A percentile compares a stretch with the other conserved stretches of the same genome.
phyloP scores from a whole-genome alignment of 2,888 invertebrate genomes.

The Acleris sparsana region DNA sequence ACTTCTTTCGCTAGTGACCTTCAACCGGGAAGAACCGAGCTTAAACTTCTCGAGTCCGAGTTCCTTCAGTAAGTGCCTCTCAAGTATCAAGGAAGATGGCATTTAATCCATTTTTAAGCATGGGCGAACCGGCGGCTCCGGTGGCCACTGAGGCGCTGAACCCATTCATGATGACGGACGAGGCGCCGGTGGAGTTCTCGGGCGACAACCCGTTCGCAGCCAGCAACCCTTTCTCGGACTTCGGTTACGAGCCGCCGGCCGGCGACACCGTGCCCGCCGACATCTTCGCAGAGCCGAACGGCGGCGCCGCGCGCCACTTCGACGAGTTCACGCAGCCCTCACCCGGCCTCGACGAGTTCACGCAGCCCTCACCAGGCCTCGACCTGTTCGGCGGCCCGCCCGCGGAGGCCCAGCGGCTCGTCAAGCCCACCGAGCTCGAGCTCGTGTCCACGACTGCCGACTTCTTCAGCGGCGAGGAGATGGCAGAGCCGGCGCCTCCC shows the following conservation, averaged over 20 bases:
- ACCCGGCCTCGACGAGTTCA: conserved; percentile 33
- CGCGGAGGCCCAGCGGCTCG: conserved; percentile 50
- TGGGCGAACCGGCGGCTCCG: conserved; percentile 85
- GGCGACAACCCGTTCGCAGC: conserved; percentile 89
- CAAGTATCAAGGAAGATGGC: conserved; percentile 81
- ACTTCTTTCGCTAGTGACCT: conserved; percentile 90
- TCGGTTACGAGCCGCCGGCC: conserved; percentile 68
- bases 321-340: conserved; percentile 50
- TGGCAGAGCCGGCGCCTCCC: conserved; percentile 63
- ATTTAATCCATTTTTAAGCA: conserved; percentile 90
- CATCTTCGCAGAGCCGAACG: conserved; percentile 69
- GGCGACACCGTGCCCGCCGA: conserved; percentile 72
- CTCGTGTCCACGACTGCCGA: conserved; percentile 61
- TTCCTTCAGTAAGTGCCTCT: conserved; percentile 64
- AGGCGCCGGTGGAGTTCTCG: conserved; percentile 54
- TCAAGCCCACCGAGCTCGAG: conserved; percentile 72
- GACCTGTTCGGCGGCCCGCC: conserved; percentile 28
- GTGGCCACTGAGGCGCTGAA: conserved; percentile 83
- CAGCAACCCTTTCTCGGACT: conserved; percentile 88
- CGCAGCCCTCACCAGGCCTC: conserved; percentile 19
- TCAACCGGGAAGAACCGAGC: conserved; percentile 89
- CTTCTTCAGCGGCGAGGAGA: conserved; percentile 50
- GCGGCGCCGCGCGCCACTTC: conserved; percentile 65
- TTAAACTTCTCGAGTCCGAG: conserved; percentile 91
- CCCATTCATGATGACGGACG: conserved; percentile 86